phyloP scores from a whole-genome alignment of 1,140 invertebrate genomes.

The Ceratosolen solmsi region DNA sequence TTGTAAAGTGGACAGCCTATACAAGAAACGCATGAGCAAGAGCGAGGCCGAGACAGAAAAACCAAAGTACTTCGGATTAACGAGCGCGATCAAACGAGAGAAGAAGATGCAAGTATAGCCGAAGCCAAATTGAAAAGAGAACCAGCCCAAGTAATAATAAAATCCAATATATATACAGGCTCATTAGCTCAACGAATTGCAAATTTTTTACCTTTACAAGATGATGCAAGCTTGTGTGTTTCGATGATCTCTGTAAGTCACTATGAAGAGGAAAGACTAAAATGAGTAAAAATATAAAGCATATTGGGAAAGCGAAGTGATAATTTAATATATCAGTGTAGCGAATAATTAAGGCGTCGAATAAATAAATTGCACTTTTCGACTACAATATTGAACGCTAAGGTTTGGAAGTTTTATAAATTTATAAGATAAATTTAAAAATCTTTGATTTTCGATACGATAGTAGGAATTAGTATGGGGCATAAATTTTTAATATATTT shows the following conservation, averaged over 20 bases:
- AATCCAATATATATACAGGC: neutral
- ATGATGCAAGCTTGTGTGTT: neutral
- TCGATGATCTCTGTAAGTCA: neutral
- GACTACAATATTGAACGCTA: too few relatives aligned
- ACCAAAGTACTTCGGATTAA: constrained; percentile 35
- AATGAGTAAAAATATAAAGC: neutral
- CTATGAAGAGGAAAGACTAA: neutral
- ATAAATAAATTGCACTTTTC: too few relatives aligned
- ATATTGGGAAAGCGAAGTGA: neutral
- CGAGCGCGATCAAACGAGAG: neutral
- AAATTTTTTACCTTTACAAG: neutral
- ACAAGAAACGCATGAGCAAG: constrained; percentile 26
- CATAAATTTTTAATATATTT: too few relatives aligned
- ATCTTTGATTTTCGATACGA: too few relatives aligned
- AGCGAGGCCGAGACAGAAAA: constrained; percentile 11
- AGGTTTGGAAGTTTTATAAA: too few relatives aligned
- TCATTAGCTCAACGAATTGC: constrained; percentile 13
- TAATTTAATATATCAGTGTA: too few relatives aligned
- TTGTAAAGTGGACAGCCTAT: constrained; percentile 33
- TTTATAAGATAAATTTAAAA: too few relatives aligned
- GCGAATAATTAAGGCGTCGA: too few relatives aligned
- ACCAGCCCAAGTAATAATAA: constrained; percentile 26
- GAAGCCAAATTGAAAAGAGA: neutral
- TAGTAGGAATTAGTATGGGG: too few relatives aligned
- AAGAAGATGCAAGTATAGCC: constrained; percentile 1